Percentiles rank a stretch among this genome's conserved stretches.
These are phyloP conservation scores for Microcebus lehilahytsara DNA, from an alignment of 2,113 vertebrate species.

Conservation along the genomic window DNA sequence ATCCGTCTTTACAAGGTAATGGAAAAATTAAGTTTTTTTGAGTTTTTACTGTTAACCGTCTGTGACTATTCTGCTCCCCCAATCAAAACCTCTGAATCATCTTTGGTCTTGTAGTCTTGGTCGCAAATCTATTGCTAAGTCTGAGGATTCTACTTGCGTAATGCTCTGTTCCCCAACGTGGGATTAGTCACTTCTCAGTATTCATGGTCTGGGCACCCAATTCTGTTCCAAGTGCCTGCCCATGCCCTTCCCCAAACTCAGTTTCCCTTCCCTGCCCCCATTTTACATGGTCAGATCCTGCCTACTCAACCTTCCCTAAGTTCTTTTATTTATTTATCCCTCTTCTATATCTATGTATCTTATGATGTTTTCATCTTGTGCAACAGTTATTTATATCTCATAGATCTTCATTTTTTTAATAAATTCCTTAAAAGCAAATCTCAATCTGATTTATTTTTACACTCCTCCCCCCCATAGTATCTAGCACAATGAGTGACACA, in stretches of 20 bases:
- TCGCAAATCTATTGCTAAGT: not conserved
- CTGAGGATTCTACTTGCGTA: not conserved
- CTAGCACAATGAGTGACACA: not conserved
- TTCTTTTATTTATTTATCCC: not conserved
- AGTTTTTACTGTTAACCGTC: not conserved
- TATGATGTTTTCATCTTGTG: not conserved
- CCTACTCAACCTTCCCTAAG: not conserved
- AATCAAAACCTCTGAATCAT: not conserved
- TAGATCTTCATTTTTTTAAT: not conserved
- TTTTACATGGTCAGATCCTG: not conserved
- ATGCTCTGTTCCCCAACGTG: not conserved
- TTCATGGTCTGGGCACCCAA: not conserved
- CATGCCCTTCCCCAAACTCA: not conserved
- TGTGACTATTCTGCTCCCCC: not conserved
- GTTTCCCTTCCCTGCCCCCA: not conserved
- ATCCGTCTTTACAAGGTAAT: not conserved
- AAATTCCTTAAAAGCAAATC: conserved; percentile 7
- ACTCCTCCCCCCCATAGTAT: not conserved
- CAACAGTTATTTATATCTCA: not conserved
- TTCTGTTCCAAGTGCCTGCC: not conserved
- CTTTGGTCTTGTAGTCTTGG: not conserved
- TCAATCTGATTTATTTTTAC: conserved; percentile 20
- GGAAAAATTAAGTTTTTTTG: not conserved
- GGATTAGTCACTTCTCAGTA: not conserved
- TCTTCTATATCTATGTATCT: not conserved